A percentile compares a stretch with the other conserved stretches of the same genome.
These are phyloP conservation scores for Arnoldichthys spilopterus DNA, from an alignment of 2,797 vertebrate genomes.

Conservation along the genomic window DNA sequence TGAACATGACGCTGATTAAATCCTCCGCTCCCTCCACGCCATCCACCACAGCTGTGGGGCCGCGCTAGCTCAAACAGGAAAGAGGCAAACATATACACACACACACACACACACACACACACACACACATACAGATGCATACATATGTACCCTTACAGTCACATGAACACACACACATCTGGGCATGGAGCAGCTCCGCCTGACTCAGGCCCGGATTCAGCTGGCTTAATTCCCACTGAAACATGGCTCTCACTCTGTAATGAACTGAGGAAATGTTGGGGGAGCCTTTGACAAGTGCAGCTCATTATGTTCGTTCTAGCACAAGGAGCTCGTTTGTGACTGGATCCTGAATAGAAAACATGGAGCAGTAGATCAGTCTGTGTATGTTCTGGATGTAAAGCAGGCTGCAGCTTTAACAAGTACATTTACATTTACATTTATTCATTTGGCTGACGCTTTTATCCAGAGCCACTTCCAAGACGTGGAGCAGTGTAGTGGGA, in stretches of 20 bases:
- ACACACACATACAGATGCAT: neutral
- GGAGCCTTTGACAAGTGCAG: conserved; percentile 37
- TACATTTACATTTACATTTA: too few species aligned
- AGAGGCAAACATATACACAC: conserved; percentile 4
- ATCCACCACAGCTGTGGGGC: conserved; percentile 46
- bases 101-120: neutral
- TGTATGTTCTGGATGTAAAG: neutral
- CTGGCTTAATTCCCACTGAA: conserved; percentile 41
- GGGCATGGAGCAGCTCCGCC: conserved; percentile 19
- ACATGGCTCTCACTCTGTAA: conserved; percentile 38
- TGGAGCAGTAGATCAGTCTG: neutral
- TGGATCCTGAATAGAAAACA: conserved; percentile 21
- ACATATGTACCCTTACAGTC: conserved; percentile 19
- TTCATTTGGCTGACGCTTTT: too few species aligned
- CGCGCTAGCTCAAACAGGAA: conserved; percentile 4
- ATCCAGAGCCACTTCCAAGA: too few species aligned
- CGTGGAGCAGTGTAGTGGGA: too few species aligned
- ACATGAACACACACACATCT: neutral
- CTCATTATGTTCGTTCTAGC: conserved; percentile 42
- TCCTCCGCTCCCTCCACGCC: conserved; percentile 43
- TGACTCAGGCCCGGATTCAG: conserved; percentile 12
- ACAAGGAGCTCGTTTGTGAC: conserved; percentile 37
- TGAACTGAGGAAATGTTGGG: conserved; percentile 40
- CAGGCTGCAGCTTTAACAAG: neutral
- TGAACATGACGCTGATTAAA: conserved; percentile 54